Evolutionary conservation across 1,140 invertebrate species (phyloP), one percentile per base, ranked within the genome.

Genomic region (Druon quercuslanigerum): DNA sequence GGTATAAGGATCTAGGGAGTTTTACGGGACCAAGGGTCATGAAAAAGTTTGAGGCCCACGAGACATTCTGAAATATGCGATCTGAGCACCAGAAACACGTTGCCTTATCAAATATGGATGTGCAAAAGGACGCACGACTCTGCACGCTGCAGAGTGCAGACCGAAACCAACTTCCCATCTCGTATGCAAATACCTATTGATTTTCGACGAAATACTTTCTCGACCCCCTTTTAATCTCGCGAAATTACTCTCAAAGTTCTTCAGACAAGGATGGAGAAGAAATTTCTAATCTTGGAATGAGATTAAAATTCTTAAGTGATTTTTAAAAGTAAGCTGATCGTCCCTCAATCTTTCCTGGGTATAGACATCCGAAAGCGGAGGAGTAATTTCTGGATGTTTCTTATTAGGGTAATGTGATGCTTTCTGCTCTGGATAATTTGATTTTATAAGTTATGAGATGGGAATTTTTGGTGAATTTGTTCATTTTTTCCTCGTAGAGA

Each of bases 51-150:
- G 72, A 51, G 57, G 75, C 57, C 50, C 57, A 51, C 51, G 74
- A 40, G 60, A 66, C 60, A 66, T 33, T 12, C 12, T 66, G 33
- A 66, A 46, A 66, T 66, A 66, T 66, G 25, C 60, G 60, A 33
- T 66, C 25, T 66, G 81, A 81, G 81, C 57, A 33, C 20, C 6
- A 60, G 60, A 66, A 51, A 82, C 73, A 77, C 79, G 81, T 75
- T 73, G 71, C 76, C 77, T 82, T 81, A 82, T 82, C 77, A 82
- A 82, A 82, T 81, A 82, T 82, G 76, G 79, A 82, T 60, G 73
- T 50, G 17, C 51, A 33, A 52, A 46, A 71, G 20, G 16, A 56
- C 50, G 20, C 77, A 72, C 70, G n/a, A 20, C 54, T 72, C 33
- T 66, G 56, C 19, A 57, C 17, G 72, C 54, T 71, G 56, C 72